A percentile compares a stretch with the other conserved stretches of the same genome.
Conservation (phyloP, 2,113 vertebrate genomes). For the Scortum barcoo region DNA sequence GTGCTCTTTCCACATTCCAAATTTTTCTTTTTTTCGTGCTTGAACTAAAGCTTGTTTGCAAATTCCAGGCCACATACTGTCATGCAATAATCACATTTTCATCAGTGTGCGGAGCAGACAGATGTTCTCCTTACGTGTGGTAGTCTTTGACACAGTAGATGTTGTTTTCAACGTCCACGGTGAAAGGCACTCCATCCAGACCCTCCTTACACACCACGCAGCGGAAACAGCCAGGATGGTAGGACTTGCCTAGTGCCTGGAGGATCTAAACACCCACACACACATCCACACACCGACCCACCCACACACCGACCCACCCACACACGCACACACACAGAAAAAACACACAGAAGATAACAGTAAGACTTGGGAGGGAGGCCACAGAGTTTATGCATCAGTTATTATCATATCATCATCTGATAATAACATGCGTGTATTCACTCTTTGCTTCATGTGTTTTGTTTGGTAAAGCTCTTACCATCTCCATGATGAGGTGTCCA, state of each 20-base stretch:
- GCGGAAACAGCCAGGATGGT: slow-evolving; percentile 98
- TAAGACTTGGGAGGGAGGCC: slow-evolving; percentile 7
- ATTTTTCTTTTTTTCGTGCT: background rate
- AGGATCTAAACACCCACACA: slow-evolving; percentile 88
- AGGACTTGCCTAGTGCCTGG: slow-evolving; percentile 97
- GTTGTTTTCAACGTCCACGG: slow-evolving; percentile 96
- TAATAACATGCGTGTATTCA: background rate
- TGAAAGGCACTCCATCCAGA: slow-evolving; percentile 97
- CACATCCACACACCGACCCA: background rate
- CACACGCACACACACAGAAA: background rate
- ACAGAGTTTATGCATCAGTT: background rate
- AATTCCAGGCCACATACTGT: background rate
- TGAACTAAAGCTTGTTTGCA: background rate
- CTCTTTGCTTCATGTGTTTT: background rate
- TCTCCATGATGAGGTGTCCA: slow-evolving; percentile 99
- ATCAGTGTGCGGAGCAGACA: background rate
- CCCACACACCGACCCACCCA: background rate
- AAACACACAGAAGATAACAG: slow-evolving; percentile 8
- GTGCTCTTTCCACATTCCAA: background rate
- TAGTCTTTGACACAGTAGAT: slow-evolving; percentile 99
- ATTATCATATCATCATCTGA: background rate
- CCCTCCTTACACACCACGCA: slow-evolving; percentile 97
- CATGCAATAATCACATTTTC: background rate
- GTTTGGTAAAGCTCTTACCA: slow-evolving; percentile 87
- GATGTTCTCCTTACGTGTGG: slow-evolving; percentile 90